These are phyloP conservation scores for Drosophila mayri DNA, from an alignment of 1,140 invertebrate genomes.

Conservation along the genomic window DNA sequence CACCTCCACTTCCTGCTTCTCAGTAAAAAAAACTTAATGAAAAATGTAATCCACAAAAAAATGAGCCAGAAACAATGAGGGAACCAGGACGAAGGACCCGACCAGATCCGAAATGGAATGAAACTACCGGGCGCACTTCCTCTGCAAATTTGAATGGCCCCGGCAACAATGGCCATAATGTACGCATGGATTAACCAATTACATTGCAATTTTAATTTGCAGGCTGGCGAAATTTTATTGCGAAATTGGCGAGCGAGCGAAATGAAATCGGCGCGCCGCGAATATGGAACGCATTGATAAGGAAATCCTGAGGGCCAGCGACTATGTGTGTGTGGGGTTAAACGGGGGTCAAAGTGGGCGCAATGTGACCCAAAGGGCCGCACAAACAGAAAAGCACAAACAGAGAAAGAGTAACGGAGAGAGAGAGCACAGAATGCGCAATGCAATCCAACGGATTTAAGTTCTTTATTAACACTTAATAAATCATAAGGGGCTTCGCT, in stretches of 20 bases:
- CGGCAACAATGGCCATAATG: constrained; percentile 68
- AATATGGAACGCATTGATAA: constrained; percentile 83
- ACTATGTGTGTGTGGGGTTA: constrained; percentile 5
- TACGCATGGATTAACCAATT: constrained; percentile 85
- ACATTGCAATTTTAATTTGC: constrained; percentile 85
- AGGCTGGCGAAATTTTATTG: constrained; percentile 83
- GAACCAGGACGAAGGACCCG: background rate
- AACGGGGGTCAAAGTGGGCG: constrained; percentile 11
- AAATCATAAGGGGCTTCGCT: constrained; percentile 66
- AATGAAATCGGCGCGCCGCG: constrained; percentile 73
- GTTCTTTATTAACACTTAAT: constrained; percentile 85
- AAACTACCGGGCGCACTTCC: constrained; percentile 63
- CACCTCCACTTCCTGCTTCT: background rate
- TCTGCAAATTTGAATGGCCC: constrained; percentile 51
- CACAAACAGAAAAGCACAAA: constrained; percentile 32
- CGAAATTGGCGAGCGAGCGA: constrained; percentile 73
- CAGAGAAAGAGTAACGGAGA: constrained; percentile 4
- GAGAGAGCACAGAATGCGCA: constrained; percentile 58
- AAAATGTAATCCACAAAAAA: constrained; percentile 53
- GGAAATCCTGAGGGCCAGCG: constrained; percentile 65
- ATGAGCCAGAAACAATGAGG: constrained; percentile 38
- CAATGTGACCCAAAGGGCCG: constrained; percentile 24
- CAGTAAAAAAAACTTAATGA: constrained; percentile 37
- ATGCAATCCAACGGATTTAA: constrained; percentile 84
- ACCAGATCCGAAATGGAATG: constrained; percentile 19